A percentile compares a stretch with the other conserved stretches of the same genome.
Conservation (phyloP, 2,797 vertebrate species). For the Rachycentron canadum region DNA sequence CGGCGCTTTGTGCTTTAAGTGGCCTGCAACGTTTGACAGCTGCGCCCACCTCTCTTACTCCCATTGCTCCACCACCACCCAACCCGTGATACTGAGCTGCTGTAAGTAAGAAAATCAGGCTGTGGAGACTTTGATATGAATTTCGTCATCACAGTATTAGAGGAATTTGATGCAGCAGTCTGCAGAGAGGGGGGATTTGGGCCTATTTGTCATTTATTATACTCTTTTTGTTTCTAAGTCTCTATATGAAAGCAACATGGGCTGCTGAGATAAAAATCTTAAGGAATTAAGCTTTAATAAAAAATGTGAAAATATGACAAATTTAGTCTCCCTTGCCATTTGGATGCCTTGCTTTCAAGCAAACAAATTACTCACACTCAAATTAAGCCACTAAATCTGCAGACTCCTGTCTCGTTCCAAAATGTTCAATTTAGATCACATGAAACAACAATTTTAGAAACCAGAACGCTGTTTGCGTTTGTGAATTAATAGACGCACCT, state of each 20-base stretch:
- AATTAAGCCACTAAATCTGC: not conserved
- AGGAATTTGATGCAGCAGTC: not conserved
- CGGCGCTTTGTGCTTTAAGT: constrained; percentile 34
- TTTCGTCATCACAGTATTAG: not conserved
- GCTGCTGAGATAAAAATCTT: not conserved
- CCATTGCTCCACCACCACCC: not conserved
- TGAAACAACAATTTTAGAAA: not conserved
- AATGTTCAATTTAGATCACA: not conserved
- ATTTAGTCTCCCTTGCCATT: not conserved
- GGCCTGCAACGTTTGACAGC: constrained; percentile 30
- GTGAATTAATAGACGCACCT: not conserved
- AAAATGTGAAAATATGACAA: not conserved
- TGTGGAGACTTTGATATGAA: no score
- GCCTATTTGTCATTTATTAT: not conserved
- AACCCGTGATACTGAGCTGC: constrained; percentile 16
- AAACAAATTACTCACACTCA: not conserved
- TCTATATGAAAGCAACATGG: not conserved
- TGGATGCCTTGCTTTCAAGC: not conserved
- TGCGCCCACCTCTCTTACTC: constrained; percentile 8
- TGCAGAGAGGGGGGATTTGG: not conserved
- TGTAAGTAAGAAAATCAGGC: not conserved
- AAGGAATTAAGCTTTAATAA: not conserved
- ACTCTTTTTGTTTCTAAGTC: not conserved
- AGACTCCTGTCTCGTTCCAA: not conserved
- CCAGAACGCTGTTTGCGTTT: not conserved